phyloP scores from a whole-genome alignment of 2,888 invertebrate species.

The Scaptomyza parva region DNA sequence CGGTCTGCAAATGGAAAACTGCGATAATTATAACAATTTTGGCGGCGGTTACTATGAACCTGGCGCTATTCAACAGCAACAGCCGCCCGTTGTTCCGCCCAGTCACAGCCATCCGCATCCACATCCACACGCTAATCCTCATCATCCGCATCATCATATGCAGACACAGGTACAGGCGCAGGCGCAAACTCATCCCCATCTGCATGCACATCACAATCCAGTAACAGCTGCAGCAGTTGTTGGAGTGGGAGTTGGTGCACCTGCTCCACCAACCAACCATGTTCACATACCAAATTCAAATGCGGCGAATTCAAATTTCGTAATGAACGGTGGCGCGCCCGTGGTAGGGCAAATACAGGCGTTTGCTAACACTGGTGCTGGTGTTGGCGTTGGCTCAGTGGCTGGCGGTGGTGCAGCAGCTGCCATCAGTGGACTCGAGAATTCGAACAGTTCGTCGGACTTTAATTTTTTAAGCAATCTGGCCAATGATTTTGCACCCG shows the following conservation, averaged over 20 bases:
- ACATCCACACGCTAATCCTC: slow-evolving; percentile 86
- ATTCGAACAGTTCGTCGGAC: slow-evolving; percentile 96
- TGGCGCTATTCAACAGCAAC: slow-evolving; percentile 78
- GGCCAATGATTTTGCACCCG: slow-evolving; percentile 96
- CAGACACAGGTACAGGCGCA: slow-evolving; percentile 86
- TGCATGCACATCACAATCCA: slow-evolving; percentile 67
- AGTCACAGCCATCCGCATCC: slow-evolving; percentile 86
- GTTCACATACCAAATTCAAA: slow-evolving; percentile 60
- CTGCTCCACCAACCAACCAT: slow-evolving; percentile 83
- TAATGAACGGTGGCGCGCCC: slow-evolving; percentile 53
- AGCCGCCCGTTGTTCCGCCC: slow-evolving; percentile 82
- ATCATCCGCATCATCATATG: slow-evolving; percentile 84
- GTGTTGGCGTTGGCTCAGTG: slow-evolving; percentile 31
- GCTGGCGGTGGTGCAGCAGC: slow-evolving; percentile 82
- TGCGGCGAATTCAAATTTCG: slow-evolving; percentile 58
- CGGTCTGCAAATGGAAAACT: slow-evolving; percentile 82
- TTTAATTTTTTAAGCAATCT: slow-evolving; percentile 97
- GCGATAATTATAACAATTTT: slow-evolving; percentile 80
- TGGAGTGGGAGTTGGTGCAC: slow-evolving; percentile 50
- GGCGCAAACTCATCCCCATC: slow-evolving; percentile 84
- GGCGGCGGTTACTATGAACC: slow-evolving; percentile 76
- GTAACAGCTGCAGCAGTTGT: slow-evolving; percentile 47
- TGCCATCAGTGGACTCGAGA: slow-evolving; percentile 89
- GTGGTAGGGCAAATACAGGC: slow-evolving; percentile 50
- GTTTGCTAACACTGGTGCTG: slow-evolving; percentile 60